Evolutionary conservation across 2,888 invertebrate species (phyloP), one percentile per base, ranked within the genome.

Genomic region (Hydraecia micacea): DNA sequence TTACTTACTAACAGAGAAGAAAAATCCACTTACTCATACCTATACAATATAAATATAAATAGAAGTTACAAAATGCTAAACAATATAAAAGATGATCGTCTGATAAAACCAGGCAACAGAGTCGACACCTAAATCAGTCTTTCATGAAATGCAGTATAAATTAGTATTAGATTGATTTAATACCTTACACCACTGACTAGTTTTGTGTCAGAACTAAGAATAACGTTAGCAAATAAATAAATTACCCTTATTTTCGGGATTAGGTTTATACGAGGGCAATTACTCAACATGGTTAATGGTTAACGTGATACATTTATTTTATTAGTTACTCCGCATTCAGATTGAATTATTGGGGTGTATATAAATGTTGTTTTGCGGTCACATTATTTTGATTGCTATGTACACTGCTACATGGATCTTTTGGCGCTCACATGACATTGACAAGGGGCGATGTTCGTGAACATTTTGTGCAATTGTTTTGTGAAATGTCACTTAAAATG

Each of bases 71-170:
- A 60, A 82, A 36, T n/a, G 39, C 15, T 36, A 70, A 80, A 72
- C 68, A 66, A 71, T 68, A 46, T 76, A 70, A 52, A 84, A 68
- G 52, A 76, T 55, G 62, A 60, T 55, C 62, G 67, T 85, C 49
- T 60, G 52, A 60, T 75, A 60, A 68, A 74, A 73, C 58, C 72
- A 66, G 67, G 75, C 32, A 79, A 83, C 74, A 42, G 65, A 74
- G 66, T 75, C n/a, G 55, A 73, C 83, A 83, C 70, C 60, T 85
- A 78, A 84, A 86, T 86, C 86, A 86, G 86, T 86, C 86, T 87
- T 85, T 79, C 69, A 73, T 73, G 67, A 84, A 86, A 86, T 76
- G 75, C 73, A 68, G 76, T 55, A 69, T 77, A 77, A 77, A 75
- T 76, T 72, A 67, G 62, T 65, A 60, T 60, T 68, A 39, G 58